phyloP scores from a whole-genome alignment of 2,888 invertebrate species.

The Dexiosoma caninum region DNA sequence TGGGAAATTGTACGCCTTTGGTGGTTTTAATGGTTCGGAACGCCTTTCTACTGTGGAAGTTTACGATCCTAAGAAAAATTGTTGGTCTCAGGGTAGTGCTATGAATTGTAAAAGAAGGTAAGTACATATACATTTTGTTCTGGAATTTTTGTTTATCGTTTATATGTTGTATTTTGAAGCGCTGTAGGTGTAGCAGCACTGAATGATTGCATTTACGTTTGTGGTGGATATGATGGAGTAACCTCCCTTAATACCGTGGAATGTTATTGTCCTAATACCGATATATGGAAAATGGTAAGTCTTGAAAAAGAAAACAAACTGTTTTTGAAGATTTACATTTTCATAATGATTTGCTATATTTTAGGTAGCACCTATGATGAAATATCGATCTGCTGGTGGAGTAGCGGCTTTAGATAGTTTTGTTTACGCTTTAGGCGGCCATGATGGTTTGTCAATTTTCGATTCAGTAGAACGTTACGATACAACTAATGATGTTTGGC shows the following conservation, averaged over 20 bases:
- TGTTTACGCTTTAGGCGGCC: conserved; percentile 90
- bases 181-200: conserved; percentile 89
- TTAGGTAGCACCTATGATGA: conserved; percentile 78
- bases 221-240: conserved; percentile 91
- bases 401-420: conserved; percentile 83
- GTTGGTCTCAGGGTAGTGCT: conserved; percentile 87
- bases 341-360: background rate
- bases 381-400: conserved; percentile 83
- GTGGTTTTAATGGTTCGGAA: conserved; percentile 91
- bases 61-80: conserved; percentile 85
- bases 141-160: conserved; percentile 26
- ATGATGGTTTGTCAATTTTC: conserved; percentile 92
- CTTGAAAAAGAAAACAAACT: no score
- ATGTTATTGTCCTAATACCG: conserved; percentile 85
- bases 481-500: conserved; percentile 85
- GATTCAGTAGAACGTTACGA: conserved; percentile 91
- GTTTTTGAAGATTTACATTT: no score
- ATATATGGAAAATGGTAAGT: conserved; percentile 85
- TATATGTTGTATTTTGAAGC: conserved; percentile 75
- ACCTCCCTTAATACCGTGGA: conserved; percentile 89
- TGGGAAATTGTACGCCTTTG: conserved; percentile 88
- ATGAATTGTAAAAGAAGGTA: conserved; percentile 90
- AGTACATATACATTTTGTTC: no score
- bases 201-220: conserved; percentile 88
- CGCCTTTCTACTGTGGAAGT: conserved; percentile 90